phyloP scores from a whole-genome alignment of 1,140 invertebrate genomes.

The Lanistes nyassanus region DNA sequence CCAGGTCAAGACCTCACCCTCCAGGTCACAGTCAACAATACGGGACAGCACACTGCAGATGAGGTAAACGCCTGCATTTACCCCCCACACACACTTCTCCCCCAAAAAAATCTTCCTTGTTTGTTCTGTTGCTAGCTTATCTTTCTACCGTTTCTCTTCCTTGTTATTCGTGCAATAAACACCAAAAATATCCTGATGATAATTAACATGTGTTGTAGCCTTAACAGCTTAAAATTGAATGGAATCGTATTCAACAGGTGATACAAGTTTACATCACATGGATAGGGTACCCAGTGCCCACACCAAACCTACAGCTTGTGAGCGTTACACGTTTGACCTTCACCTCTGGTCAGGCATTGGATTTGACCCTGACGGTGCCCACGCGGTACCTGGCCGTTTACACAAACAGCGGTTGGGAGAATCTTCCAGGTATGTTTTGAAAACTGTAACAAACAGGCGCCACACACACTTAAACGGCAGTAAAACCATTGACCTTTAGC shows the following conservation, averaged over 20 bases:
- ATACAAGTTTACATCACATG: background rate
- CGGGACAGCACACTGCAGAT: slow-evolving; percentile 40
- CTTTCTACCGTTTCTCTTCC: background rate
- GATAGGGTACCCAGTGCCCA: background rate
- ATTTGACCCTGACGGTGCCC: background rate
- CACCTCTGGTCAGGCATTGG: background rate
- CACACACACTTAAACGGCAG: background rate
- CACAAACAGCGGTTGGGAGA: background rate
- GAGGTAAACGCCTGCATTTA: slow-evolving; percentile 36
- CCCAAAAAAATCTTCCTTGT: background rate
- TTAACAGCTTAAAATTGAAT: background rate
- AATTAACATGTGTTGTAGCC: background rate
- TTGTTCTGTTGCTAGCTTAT: background rate
- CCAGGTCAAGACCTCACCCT: slow-evolving; percentile 27
- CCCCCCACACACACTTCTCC: background rate
- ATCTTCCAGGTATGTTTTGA: background rate
- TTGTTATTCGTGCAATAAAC: background rate
- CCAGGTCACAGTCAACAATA: slow-evolving; percentile 34
- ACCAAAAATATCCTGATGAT: background rate
- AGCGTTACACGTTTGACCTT: background rate
- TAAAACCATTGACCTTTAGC: background rate
- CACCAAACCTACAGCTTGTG: slow-evolving; percentile 4
- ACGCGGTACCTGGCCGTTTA: background rate
- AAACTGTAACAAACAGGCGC: background rate
- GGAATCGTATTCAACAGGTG: background rate